These are phyloP conservation scores for Dermochelys coriacea DNA, from an alignment of 2,797 vertebrate species.

Conservation along the genomic window DNA sequence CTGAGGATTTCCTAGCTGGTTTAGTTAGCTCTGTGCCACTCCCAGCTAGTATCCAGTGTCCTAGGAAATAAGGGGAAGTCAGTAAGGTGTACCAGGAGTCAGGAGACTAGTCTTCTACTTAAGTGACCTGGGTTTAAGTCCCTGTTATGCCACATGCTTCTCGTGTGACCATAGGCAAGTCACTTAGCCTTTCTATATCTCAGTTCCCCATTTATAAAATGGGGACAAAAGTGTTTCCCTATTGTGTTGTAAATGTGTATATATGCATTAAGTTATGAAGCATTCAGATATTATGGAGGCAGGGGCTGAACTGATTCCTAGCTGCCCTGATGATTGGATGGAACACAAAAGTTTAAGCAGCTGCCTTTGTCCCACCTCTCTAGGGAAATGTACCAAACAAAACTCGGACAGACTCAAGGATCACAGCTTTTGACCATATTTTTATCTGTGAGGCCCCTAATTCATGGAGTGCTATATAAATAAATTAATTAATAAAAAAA, in stretches of 20 bases:
- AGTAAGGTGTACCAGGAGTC: conserved; percentile 7
- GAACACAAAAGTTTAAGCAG: not conserved
- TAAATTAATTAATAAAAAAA: not conserved
- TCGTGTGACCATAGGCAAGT: not conserved
- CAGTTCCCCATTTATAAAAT: not conserved
- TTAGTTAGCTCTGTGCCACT: conserved; percentile 42
- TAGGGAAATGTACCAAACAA: not conserved
- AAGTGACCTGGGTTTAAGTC: conserved; percentile 15
- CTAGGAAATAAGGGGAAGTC: conserved; percentile 11
- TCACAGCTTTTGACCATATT: not conserved
- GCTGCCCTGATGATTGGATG: not conserved
- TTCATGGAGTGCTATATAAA: not conserved
- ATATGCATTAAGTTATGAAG: not conserved
- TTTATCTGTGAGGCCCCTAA: not conserved
- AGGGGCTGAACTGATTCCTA: not conserved
- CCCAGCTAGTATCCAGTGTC: not conserved
- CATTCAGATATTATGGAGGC: not conserved
- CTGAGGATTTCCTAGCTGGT: not conserved
- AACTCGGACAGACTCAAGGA: not conserved
- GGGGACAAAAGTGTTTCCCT: not conserved
- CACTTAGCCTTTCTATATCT: not conserved
- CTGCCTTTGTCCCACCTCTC: not conserved
- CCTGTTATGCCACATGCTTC: conserved; percentile 19
- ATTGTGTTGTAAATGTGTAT: not conserved
- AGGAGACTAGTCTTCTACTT: conserved; percentile 20